Conservation (phyloP, 92 coral and sea anemone genomes). For the Epizoanthus scotinus region DNA sequence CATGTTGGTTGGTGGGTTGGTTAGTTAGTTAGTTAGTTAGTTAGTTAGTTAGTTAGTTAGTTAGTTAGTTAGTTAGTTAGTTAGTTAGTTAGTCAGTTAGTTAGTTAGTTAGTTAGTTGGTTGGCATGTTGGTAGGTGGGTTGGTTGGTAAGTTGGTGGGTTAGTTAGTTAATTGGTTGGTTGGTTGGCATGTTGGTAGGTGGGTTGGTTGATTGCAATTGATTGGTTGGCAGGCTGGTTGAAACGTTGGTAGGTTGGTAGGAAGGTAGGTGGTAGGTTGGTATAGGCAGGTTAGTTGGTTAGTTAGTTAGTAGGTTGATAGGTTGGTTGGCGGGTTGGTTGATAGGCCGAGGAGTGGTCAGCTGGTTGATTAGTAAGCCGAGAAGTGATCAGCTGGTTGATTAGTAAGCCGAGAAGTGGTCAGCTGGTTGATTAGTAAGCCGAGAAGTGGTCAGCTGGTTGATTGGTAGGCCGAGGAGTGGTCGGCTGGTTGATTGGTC, state of each 20-base stretch:
- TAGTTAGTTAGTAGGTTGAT: not conserved
- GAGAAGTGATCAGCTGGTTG: not conserved
- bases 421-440: not conserved
- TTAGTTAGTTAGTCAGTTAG: too few relatives aligned
- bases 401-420: not conserved
- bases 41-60: too few relatives aligned
- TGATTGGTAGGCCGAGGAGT: not conserved
- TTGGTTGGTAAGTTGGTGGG: too few relatives aligned
- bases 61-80: too few relatives aligned
- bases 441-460: not conserved
- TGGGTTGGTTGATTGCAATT: not conserved
- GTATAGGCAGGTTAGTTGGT: not conserved
- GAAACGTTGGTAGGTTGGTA: not conserved
- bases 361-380: not conserved
- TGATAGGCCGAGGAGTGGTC: not conserved
- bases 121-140: too few relatives aligned
- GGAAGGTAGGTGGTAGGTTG: not conserved
- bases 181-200: too few relatives aligned
- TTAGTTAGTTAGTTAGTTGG: too few relatives aligned
- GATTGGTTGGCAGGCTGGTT: not conserved
- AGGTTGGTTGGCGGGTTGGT: not conserved
- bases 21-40: too few relatives aligned
- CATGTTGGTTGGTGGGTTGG: too few relatives aligned
- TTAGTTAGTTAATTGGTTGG: too few relatives aligned
- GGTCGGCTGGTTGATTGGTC: not conserved